These are phyloP conservation scores for Rhinatrema bivittatum DNA, from an alignment of 2,797 vertebrate species.

Conservation along the genomic window DNA sequence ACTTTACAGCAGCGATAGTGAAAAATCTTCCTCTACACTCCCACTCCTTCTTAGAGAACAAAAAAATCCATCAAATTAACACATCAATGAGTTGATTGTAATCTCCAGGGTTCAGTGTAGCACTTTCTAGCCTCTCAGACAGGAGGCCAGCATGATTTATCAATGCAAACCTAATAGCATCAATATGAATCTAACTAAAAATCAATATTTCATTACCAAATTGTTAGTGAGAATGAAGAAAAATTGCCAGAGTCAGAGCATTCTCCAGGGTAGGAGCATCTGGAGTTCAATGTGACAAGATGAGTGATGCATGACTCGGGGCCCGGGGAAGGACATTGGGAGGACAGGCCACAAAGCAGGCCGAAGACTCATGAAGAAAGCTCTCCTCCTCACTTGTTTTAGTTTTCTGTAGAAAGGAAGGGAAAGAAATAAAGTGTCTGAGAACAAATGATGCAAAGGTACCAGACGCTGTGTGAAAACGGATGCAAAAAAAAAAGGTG, in stretches of 20 bases:
- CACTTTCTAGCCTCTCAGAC: constrained; percentile 71
- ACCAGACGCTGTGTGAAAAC: constrained; percentile 16
- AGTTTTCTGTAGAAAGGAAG: constrained; percentile 37
- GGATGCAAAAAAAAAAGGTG: constrained; percentile 38
- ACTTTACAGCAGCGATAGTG: constrained; percentile 54
- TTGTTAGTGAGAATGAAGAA: constrained; percentile 99
- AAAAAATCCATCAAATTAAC: constrained; percentile 98
- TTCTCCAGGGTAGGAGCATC: constrained; percentile 96
- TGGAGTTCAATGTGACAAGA: constrained; percentile 99
- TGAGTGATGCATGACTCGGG: constrained; percentile 92
- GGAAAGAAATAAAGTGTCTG: constrained; percentile 13
- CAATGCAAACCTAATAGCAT: constrained; percentile 99
- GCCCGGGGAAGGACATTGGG: constrained; percentile 88
- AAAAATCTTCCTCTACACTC: constrained; percentile 61
- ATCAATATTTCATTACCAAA: constrained; percentile 99
- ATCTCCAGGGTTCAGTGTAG: constrained; percentile 80
- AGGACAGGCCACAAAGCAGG: constrained; percentile 87
- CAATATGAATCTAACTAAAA: constrained; percentile 99
- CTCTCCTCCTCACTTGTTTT: constrained; percentile 25
- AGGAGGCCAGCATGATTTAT: constrained; percentile 92
- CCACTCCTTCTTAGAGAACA: constrained; percentile 80
- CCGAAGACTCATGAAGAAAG: constrained; percentile 54
- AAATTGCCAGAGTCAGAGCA: constrained; percentile 86
- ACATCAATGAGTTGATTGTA: constrained; percentile 97
- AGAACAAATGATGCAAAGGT: constrained; percentile 17